These are phyloP conservation scores for Geotrupes spiniger DNA, from an alignment of 2,888 invertebrate genomes.

Conservation along the genomic window DNA sequence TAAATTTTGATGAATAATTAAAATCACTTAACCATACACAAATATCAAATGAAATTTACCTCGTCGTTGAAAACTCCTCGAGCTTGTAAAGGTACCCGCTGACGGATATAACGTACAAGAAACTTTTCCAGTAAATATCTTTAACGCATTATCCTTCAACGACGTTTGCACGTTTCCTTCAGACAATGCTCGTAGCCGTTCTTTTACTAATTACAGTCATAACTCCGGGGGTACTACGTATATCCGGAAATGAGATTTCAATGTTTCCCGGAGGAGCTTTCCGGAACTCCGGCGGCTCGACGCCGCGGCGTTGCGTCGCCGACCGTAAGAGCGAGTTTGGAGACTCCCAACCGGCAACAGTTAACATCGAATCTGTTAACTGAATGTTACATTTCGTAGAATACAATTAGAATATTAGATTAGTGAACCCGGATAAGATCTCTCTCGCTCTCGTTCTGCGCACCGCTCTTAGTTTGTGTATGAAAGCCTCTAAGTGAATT, in stretches of 20 bases:
- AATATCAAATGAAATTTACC: no score
- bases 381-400: conserved; percentile 51
- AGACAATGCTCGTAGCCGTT: conserved; percentile 24
- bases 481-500: conserved; percentile 44
- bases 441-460: conserved; percentile 29
- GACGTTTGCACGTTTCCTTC: no score
- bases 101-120: no score
- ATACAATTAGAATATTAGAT: conserved; percentile 55
- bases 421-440: conserved; percentile 47
- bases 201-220: conserved; percentile 46
- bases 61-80: no score
- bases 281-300: conserved; percentile 29
- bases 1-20: no score
- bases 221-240: conserved; percentile 37
- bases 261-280: conserved; percentile 52
- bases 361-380: conserved; percentile 52
- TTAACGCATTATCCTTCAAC: no score
- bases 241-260: conserved; percentile 51
- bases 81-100: no score
- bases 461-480: conserved; percentile 36
- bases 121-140: no score
- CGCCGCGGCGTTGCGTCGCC: conserved; percentile 12
- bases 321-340: conserved; percentile 23
- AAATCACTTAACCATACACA: no score
- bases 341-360: conserved; percentile 40